Evolutionary conservation across 2,888 invertebrate genomes (phyloP).

Genomic region (Agrotis ipsilon): DNA sequence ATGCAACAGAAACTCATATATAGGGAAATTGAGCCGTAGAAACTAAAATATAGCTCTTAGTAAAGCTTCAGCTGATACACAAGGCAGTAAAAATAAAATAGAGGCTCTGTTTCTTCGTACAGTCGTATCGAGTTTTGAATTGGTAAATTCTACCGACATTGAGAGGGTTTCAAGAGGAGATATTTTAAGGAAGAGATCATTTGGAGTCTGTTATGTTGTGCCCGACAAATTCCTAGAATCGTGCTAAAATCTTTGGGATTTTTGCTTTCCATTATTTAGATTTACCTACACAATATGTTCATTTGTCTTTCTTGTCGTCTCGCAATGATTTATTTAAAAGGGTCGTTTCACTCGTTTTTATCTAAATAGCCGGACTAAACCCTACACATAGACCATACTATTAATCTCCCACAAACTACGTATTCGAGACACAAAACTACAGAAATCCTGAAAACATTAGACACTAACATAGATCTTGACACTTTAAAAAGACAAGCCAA

Average conservation of each 20-base stretch:
- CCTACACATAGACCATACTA: neutral
- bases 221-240: slow-evolving; percentile 33
- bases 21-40: slow-evolving; percentile 79
- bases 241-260: slow-evolving; percentile 12
- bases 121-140: slow-evolving; percentile 53
- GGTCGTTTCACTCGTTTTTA: neutral
- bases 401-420: neutral
- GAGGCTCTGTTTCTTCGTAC: slow-evolving; percentile 52
- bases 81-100: slow-evolving; percentile 60
- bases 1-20: slow-evolving; percentile 72
- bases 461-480: slow-evolving; percentile 52
- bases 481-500: slow-evolving; percentile 59
- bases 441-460: slow-evolving; percentile 45
- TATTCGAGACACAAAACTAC: slow-evolving; percentile 19
- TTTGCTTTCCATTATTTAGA: slow-evolving; percentile 3
- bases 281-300: neutral
- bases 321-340: neutral
- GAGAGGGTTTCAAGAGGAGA: slow-evolving; percentile 27
- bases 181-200: slow-evolving; percentile 35
- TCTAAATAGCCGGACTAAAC: neutral
- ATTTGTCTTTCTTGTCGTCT: neutral
- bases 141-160: slow-evolving; percentile 50
- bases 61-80: slow-evolving; percentile 55
- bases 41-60: slow-evolving; percentile 70
- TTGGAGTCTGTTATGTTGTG: slow-evolving; percentile 17